Evolutionary conservation across 1,140 invertebrate species (phyloP), one percentile per base, ranked within the genome.

Genomic region (Cherax quadricarinatus): DNA sequence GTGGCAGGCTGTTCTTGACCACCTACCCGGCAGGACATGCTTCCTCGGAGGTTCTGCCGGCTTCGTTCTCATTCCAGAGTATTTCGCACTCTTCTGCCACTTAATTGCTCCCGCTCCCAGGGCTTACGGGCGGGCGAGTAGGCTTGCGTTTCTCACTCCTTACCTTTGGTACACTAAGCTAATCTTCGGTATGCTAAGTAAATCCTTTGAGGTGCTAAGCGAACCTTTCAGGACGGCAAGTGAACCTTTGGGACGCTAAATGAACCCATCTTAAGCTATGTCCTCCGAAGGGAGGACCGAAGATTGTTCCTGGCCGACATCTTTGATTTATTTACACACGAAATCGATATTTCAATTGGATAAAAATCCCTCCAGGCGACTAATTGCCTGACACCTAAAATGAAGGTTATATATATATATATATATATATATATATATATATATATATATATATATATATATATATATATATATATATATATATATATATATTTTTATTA

Each of bases 311-410:
- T 57, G 6, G 79, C 78, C 53, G 80, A 82, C 87, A 83, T 21
- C 80, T 89, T 73, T 79, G 88, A 89, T 89, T 82, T 89, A 89
- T 89, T 89, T 79, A 89, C 81, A 89, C 60, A 24, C 87, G 80
- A 70, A 73, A 30, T 48, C 82, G 88, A 89, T 79, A 79, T 89
- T 89, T 89, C 88, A 89, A 89, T 89, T 89, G 88, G 80, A 41
- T 30, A 30, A 78, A 57, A 66, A 82, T 87, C 85, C 78, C 70
- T 70, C n/a, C 49, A 70, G 21, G 70, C 41, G 66, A 66, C 66
- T 87, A 70, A 87, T 66, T 75, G 48, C 21, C 70, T 73, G 49
- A 86, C 48, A 41, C n/a, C n/a, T n/a, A n/a, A n/a, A n/a, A n/a
- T n/a, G n/a, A n/a, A n/a, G n/a, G n/a, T n/a, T n/a, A 41, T 41